Percentiles rank a stretch among this genome's conserved stretches.
Evolutionary conservation across 2,113 vertebrate genomes (phyloP).

Genomic region (Anguilla japonica): DNA sequence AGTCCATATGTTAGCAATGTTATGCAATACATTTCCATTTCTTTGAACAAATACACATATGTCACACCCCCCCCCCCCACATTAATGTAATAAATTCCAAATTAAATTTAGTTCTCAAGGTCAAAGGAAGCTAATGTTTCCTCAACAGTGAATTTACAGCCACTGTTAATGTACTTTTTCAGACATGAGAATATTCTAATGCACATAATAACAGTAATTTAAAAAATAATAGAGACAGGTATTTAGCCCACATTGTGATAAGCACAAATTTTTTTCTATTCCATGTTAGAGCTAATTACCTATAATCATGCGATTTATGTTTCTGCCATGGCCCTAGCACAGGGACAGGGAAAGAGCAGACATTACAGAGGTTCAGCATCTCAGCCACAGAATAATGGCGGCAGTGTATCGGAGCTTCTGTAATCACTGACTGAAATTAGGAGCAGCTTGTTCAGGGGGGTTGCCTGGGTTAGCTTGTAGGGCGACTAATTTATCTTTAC

Average conservation of each 20-base stretch:
- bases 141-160: not conserved
- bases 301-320: not conserved
- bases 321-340: not conserved
- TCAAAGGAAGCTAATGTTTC: not conserved
- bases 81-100: not conserved
- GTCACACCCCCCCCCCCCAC: too few relatives aligned
- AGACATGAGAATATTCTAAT: too few relatives aligned
- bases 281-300: not conserved
- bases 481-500: slow-evolving; percentile 29
- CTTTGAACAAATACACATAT: too few relatives aligned
- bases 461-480: slow-evolving; percentile 31
- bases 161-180: not conserved
- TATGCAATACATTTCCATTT: too few relatives aligned
- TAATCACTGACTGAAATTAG: not conserved
- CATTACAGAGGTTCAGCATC: not conserved
- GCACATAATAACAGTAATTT: too few relatives aligned
- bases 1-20: too few relatives aligned
- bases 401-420: not conserved
- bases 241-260: not conserved
- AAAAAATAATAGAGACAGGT: not conserved
- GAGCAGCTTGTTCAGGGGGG: slow-evolving; percentile 30
- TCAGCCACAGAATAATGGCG: not conserved
- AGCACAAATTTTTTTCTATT: not conserved
- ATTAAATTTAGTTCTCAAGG: not conserved
- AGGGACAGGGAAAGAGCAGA: not conserved